phyloP scores from a whole-genome alignment of 2,888 invertebrate genomes.

The Drosophila kuntzei region DNA sequence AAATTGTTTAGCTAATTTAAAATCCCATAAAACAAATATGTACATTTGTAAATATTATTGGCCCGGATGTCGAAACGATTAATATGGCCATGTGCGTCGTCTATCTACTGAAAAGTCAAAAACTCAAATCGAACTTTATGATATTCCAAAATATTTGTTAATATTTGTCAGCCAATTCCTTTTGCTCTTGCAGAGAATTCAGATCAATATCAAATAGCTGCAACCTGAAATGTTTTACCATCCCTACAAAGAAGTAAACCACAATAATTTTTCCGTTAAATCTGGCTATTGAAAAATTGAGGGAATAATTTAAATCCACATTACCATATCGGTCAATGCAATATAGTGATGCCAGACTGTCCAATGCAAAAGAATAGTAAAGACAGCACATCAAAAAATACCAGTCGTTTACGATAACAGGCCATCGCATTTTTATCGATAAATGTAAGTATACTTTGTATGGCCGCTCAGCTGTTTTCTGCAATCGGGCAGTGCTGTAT shows the following conservation, averaged over 20 bases:
- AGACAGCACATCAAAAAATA: not conserved
- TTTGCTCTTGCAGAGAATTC: too few species aligned
- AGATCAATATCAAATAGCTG: too few species aligned
- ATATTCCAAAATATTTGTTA: not conserved
- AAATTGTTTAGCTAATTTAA: not conserved
- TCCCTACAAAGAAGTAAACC: too few species aligned
- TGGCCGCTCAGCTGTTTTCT: conserved; percentile 37
- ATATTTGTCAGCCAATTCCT: not conserved
- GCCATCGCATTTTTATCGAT: conserved; percentile 19
- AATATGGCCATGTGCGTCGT: too few species aligned
- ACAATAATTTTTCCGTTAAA: too few species aligned
- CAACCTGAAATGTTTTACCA: too few species aligned
- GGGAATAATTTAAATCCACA: too few species aligned
- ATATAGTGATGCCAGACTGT: not conserved
- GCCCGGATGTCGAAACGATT: not conserved
- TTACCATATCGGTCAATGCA: not conserved
- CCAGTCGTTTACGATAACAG: not conserved
- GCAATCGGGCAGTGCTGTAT: conserved; percentile 40
- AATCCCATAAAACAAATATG: not conserved
- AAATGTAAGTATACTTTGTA: not conserved
- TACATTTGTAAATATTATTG: not conserved
- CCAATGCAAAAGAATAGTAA: not conserved
- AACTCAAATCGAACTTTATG: not conserved
- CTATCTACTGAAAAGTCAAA: too few species aligned
- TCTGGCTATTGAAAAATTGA: too few species aligned